Conservation (phyloP, 1,140 invertebrate genomes). For the Brachionus sp. region DNA sequence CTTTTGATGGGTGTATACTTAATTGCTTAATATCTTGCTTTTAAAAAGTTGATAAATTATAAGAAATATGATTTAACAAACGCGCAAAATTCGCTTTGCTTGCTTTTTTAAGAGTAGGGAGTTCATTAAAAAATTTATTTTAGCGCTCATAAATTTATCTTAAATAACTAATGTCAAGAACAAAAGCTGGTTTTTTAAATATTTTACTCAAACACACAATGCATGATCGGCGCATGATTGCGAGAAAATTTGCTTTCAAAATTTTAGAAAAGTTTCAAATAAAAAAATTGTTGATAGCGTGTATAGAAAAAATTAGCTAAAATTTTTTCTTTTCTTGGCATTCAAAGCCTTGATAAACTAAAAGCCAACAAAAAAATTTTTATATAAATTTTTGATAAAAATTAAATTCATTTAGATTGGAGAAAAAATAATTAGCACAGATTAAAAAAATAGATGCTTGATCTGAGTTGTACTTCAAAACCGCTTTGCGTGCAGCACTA, state of each 20-base stretch:
- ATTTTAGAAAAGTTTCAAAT: not conserved
- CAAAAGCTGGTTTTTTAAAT: not conserved
- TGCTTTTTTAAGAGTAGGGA: not conserved
- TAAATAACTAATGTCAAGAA: not conserved
- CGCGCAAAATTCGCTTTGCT: not conserved
- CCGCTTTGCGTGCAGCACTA: no score
- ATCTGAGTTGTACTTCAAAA: no score
- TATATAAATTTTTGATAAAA: not conserved
- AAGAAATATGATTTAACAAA: not conserved
- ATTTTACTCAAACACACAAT: not conserved
- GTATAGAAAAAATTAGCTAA: not conserved
- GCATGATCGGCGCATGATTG: not conserved
- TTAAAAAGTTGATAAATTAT: no score
- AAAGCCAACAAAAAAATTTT: not conserved
- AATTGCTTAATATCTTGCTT: no score
- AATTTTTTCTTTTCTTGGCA: not conserved
- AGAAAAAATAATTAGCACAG: not conserved
- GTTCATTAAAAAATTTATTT: not conserved
- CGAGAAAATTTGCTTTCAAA: not conserved
- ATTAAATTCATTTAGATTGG: not conserved
- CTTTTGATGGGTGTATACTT: no score
- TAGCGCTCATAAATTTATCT: not conserved
- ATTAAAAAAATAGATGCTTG: no score
- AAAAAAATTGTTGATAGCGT: not conserved
- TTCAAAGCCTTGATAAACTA: not conserved